phyloP scores from a whole-genome alignment of 2,113 vertebrate genomes.

The Alosa alosa region DNA sequence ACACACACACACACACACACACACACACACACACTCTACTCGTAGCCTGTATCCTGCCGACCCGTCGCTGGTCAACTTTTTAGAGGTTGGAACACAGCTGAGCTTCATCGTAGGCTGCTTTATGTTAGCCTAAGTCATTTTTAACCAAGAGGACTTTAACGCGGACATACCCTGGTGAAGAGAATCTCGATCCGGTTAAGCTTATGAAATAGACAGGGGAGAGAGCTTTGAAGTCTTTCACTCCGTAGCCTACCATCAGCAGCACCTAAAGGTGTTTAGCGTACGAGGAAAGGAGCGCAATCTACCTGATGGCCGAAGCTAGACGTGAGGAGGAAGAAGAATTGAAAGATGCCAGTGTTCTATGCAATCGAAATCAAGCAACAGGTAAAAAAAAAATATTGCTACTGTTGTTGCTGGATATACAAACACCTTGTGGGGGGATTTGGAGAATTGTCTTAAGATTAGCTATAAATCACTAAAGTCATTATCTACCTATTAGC shows the following conservation, averaged over 20 bases:
- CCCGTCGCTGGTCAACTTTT: not conserved
- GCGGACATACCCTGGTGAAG: not conserved
- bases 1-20: no score
- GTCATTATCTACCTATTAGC: no score
- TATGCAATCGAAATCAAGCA: slow-evolving; percentile 67
- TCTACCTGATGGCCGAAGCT: slow-evolving; percentile 80
- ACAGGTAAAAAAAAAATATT: slow-evolving; percentile 68
- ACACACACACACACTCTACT: no score
- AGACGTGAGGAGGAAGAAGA: slow-evolving; percentile 78
- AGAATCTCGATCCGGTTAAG: not conserved
- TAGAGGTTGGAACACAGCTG: not conserved
- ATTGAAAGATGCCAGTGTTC: slow-evolving; percentile 67
- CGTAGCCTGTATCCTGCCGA: not conserved
- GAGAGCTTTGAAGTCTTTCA: not conserved
- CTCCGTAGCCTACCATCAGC: not conserved
- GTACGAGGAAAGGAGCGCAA: not conserved
- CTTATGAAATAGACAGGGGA: not conserved
- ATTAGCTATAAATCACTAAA: no score
- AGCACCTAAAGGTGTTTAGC: not conserved
- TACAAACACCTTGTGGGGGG: not conserved
- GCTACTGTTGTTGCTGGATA: not conserved
- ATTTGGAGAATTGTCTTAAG: not conserved
- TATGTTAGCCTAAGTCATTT: not conserved
- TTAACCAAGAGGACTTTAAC: not conserved
- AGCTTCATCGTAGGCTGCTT: not conserved